A percentile compares a stretch with the other conserved stretches of the same genome.
Conservation (phyloP, 2,113 vertebrate species). For the Colinus virginianus region DNA sequence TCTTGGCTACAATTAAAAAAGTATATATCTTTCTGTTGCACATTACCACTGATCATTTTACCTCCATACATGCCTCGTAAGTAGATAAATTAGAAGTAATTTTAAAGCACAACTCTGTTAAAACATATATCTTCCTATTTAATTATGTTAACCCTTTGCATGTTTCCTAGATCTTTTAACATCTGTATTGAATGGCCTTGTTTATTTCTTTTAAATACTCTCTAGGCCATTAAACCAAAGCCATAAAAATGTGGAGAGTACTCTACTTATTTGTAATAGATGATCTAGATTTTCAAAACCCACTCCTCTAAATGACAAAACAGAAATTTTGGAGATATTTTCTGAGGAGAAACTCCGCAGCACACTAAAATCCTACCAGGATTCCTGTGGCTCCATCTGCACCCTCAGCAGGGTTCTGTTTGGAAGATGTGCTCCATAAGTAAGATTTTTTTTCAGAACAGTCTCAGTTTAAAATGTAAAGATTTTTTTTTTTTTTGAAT, state of each 20-base stretch:
- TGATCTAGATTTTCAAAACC: constrained; percentile 50
- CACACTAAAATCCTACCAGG: not conserved
- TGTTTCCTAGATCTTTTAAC: constrained; percentile 35
- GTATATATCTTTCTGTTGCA: constrained; percentile 91
- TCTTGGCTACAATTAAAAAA: constrained; percentile 93
- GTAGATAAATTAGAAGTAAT: constrained; percentile 87
- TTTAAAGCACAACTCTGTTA: constrained; percentile 85
- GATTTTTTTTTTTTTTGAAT: not conserved
- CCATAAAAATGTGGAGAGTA: constrained; percentile 33
- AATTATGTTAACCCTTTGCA: constrained; percentile 78
- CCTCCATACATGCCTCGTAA: constrained; percentile 85
- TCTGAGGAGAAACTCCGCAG: not conserved
- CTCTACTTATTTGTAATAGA: constrained; percentile 37
- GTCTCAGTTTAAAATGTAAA: not conserved
- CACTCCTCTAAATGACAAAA: not conserved
- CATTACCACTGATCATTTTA: constrained; percentile 89
- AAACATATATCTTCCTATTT: constrained; percentile 83
- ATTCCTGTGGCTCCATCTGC: not conserved
- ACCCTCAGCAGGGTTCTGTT: not conserved
- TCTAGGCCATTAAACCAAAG: constrained; percentile 50
- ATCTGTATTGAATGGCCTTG: constrained; percentile 56
- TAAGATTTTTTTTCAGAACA: not conserved
- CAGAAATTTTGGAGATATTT: not conserved
- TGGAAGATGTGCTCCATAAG: not conserved
- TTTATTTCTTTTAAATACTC: constrained; percentile 66